Evolutionary conservation across 64 coral and sea anemone genomes (phyloP), one percentile per base, ranked within the genome.

Genomic region (Anthopleura sola): DNA sequence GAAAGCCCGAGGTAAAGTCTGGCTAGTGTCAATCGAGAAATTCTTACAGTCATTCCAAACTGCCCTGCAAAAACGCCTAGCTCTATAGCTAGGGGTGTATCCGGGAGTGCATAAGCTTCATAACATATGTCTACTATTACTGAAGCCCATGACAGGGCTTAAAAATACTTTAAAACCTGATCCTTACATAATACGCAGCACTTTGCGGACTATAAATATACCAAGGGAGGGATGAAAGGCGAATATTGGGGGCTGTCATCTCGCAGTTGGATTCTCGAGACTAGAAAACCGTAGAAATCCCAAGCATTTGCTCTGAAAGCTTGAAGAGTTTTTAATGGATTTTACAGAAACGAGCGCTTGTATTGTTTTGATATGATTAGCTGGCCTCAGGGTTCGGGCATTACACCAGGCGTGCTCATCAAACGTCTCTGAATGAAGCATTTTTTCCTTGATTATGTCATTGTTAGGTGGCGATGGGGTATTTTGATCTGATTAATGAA

Each of bases 131-230:
- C 29, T 33, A 34, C 29, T 71, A 12, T 71, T 32, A 66, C 50
- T 53, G 3, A 71, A 9, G 34, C 66, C 11, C n/a, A 15, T 31
- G 29, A 71, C 66, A 79, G 24, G 39, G 39, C 76, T 62, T 29
- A 38, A 48, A 79, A 79, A 23, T 46, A 40, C 76, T 38, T 62
- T 7, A 44, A 79, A 79, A 79, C 76, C 66, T n/a, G 39, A 79
- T 79, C 76, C 76, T 17, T 20, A 26, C 76, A 44, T 79, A 47
- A 48, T 79, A 20, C 37, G 44, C 36, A 79, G 76, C 24, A 79
- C 39, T 79, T 79, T 79, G 21, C 76, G 18, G 19, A 17, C 76
- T 79, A 79, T 79, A 79, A 79, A 79, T 79, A 79, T 48, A 38
- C 39, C 17, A 79, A 24, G 24, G 24, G 76, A 48, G 76, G 31